Evolutionary conservation across 2,113 vertebrate genomes (phyloP).

Genomic region (Takifugu bimaculatus): DNA sequence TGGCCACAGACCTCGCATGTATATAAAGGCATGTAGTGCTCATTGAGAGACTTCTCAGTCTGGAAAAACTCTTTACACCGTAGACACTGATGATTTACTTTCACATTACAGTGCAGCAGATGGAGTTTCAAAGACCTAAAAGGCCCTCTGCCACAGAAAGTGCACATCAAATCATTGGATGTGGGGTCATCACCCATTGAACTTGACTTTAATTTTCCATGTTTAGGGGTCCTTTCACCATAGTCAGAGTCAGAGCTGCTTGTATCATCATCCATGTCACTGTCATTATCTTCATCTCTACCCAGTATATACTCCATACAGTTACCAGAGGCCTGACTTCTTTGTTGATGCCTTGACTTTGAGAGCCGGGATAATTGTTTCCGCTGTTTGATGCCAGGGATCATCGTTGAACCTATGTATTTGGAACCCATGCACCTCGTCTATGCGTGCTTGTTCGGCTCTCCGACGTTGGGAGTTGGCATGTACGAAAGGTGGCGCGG

Average conservation of each 20-base stretch:
- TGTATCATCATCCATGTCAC: constrained; percentile 13
- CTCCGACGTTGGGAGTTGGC: constrained; percentile 46
- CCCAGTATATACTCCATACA: constrained; percentile 24
- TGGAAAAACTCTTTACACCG: constrained; percentile 44
- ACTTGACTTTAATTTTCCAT: too few species aligned
- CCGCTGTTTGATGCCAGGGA: neutral
- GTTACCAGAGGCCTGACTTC: constrained; percentile 20
- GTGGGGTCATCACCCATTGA: too few species aligned
- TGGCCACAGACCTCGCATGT: constrained; percentile 59
- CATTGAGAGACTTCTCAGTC: constrained; percentile 27
- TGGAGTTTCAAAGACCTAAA: constrained; percentile 43
- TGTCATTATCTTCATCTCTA: constrained; percentile 15
- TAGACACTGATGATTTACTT: constrained; percentile 31
- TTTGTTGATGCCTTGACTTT: constrained; percentile 1
- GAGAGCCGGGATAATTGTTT: neutral
- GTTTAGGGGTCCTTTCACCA: neutral
- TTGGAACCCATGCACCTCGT: neutral
- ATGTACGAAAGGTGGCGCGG: constrained; percentile 54
- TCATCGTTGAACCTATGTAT: neutral
- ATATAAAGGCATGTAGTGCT: constrained; percentile 55
- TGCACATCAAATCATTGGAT: constrained; percentile 24
- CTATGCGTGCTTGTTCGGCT: constrained; percentile 59
- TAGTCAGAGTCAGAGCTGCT: constrained; percentile 12
- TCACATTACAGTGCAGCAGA: constrained; percentile 38
- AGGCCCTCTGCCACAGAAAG: constrained; percentile 56